Evolutionary conservation across 2,888 invertebrate species (phyloP).

Genomic region (Epinotia brunnichana): DNA sequence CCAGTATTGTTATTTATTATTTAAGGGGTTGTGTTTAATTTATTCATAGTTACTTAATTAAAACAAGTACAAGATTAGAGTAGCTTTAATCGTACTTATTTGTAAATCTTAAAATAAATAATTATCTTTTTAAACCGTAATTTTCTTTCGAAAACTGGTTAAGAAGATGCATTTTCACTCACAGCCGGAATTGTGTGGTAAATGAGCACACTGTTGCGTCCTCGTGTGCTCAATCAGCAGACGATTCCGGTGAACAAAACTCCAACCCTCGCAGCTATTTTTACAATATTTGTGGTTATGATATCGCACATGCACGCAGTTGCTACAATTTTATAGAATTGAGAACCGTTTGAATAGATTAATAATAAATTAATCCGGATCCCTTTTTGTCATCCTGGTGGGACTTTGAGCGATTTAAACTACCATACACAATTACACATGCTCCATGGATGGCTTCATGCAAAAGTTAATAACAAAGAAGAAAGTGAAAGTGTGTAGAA

Average conservation of each 20-base stretch:
- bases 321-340: background rate
- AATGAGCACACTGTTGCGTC: slow-evolving; percentile 67
- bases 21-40: slow-evolving; percentile 41
- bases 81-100: slow-evolving; percentile 43
- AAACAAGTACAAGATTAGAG: slow-evolving; percentile 41
- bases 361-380: too few relatives aligned
- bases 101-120: slow-evolving; percentile 40
- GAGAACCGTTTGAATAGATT: background rate
- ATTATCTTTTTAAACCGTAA: slow-evolving; percentile 40
- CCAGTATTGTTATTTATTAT: slow-evolving; percentile 42
- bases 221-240: slow-evolving; percentile 64
- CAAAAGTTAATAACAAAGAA: background rate
- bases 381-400: too few relatives aligned
- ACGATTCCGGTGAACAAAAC: slow-evolving; percentile 51
- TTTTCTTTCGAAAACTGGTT: slow-evolving; percentile 58
- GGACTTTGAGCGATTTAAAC: background rate
- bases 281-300: slow-evolving; percentile 2
- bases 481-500: too few relatives aligned
- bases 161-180: slow-evolving; percentile 70
- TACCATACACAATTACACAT: background rate
- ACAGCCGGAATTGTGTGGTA: slow-evolving; percentile 55
- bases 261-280: slow-evolving; percentile 11
- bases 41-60: slow-evolving; percentile 24
- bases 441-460: slow-evolving; percentile 2
- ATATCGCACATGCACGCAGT: slow-evolving; percentile 13